Conservation (phyloP, 1,140 invertebrate species). For the Anthonomus grandis region DNA sequence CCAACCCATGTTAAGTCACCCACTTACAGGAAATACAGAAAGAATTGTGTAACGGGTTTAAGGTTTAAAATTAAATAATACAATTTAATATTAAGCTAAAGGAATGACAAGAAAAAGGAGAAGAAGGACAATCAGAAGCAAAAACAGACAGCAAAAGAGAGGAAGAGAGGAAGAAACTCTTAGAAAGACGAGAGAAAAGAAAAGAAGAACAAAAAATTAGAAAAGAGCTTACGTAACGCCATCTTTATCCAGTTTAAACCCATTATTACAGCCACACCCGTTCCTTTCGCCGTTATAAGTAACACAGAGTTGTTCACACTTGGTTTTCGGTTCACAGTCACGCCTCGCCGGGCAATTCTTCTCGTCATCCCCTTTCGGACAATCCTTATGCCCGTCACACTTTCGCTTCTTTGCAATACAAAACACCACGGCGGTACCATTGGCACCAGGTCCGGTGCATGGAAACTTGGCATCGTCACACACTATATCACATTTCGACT, state of each 20-base stretch:
- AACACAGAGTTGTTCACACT: constrained; percentile 72
- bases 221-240: constrained; percentile 57
- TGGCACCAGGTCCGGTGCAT: constrained; percentile 53
- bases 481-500: constrained; percentile 66
- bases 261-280: constrained; percentile 75
- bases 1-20: no score
- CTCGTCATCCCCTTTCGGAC: constrained; percentile 72
- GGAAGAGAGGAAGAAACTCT: no score
- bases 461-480: constrained; percentile 71
- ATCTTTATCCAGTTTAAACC: constrained; percentile 68
- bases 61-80: no score
- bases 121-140: no score
- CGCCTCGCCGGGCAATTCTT: constrained; percentile 70
- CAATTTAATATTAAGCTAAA: no score
- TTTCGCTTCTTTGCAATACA: constrained; percentile 72
- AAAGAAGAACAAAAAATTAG: no score
- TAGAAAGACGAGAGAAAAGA: no score
- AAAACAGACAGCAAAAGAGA: no score
- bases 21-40: no score
- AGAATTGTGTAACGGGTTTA: no score
- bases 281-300: constrained; percentile 59
- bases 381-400: constrained; percentile 74
- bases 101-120: no score
- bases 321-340: constrained; percentile 59
- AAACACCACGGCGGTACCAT: constrained; percentile 53